Evolutionary conservation across 30 jellyfish, hydroid and myxozoan species (phyloP).

Genomic region (Aurelia coerulea): DNA sequence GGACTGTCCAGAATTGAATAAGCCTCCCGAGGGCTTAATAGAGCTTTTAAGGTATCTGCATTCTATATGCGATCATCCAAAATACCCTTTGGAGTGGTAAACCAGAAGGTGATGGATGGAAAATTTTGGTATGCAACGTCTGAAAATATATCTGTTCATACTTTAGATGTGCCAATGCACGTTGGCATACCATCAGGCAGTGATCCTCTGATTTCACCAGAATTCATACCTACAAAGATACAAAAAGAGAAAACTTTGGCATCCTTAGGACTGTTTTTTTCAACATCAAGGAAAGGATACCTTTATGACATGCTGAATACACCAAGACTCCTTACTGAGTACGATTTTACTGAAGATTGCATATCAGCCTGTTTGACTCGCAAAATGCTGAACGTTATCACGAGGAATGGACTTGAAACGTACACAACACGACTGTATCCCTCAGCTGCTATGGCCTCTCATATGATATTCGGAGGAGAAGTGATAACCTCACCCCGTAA

Average conservation of each 20-base stretch:
- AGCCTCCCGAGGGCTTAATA: too few species aligned
- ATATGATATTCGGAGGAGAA: not conserved
- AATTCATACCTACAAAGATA: too few species aligned
- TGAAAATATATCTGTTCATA: too few species aligned
- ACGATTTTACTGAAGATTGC: conserved; percentile 84
- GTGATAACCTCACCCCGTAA: not conserved
- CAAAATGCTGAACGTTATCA: conserved; percentile 67
- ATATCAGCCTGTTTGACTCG: conserved; percentile 70
- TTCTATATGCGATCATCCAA: too few species aligned
- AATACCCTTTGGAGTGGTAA: too few species aligned
- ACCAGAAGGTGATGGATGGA: too few species aligned
- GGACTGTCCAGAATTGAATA: too few species aligned
- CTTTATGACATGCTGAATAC: conserved; percentile 71
- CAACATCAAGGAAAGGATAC: conserved; percentile 88
- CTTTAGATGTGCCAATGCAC: too few species aligned
- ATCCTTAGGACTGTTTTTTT: conserved; percentile 76
- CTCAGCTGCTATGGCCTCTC: conserved; percentile 63
- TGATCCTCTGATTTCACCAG: too few species aligned
- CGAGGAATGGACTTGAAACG: conserved; percentile 87
- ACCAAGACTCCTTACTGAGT: conserved; percentile 63
- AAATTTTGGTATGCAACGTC: too few species aligned
- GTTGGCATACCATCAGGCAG: too few species aligned
- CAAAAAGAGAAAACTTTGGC: conserved; percentile 22
- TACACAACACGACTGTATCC: conserved; percentile 91
- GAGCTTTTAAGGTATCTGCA: too few species aligned